These are phyloP conservation scores for Marmota monax DNA, from an alignment of 2,113 vertebrate genomes.

Conservation along the genomic window DNA sequence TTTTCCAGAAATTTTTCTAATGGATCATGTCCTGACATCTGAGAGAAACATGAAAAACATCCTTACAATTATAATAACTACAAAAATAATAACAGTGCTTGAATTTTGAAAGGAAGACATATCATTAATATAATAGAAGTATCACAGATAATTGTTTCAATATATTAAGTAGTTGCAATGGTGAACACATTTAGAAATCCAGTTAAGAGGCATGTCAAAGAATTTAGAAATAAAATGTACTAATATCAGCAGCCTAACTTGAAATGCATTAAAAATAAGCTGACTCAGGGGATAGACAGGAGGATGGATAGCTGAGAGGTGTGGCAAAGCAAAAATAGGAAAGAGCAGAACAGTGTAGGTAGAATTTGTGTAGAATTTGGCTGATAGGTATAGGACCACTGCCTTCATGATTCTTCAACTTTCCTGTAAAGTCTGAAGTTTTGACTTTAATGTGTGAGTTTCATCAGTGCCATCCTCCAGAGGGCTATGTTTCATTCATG, in stretches of 20 bases:
- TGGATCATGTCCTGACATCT: background rate
- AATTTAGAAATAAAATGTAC: background rate
- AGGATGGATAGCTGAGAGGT: background rate
- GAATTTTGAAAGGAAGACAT: slow-evolving; percentile 33
- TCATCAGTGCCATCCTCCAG: background rate
- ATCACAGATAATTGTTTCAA: background rate
- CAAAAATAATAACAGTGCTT: background rate
- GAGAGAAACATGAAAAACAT: background rate
- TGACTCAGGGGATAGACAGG: background rate
- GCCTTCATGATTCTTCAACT: background rate
- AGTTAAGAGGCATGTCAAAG: background rate
- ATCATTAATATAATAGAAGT: background rate
- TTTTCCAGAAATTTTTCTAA: slow-evolving; percentile 24
- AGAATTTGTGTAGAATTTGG: background rate
- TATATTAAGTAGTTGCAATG: background rate
- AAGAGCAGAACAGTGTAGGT: background rate
- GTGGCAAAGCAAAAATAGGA: slow-evolving; percentile 23
- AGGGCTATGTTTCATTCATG: background rate
- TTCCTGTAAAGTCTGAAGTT: background rate
- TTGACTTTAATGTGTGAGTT: background rate
- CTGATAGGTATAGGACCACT: background rate
- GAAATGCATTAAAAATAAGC: slow-evolving; percentile 34
- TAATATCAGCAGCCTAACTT: background rate
- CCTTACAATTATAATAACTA: background rate
- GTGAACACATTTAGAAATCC: background rate